phyloP scores from a whole-genome alignment of 2,888 invertebrate genomes.

The Liopterus haemorrhoidalis region DNA sequence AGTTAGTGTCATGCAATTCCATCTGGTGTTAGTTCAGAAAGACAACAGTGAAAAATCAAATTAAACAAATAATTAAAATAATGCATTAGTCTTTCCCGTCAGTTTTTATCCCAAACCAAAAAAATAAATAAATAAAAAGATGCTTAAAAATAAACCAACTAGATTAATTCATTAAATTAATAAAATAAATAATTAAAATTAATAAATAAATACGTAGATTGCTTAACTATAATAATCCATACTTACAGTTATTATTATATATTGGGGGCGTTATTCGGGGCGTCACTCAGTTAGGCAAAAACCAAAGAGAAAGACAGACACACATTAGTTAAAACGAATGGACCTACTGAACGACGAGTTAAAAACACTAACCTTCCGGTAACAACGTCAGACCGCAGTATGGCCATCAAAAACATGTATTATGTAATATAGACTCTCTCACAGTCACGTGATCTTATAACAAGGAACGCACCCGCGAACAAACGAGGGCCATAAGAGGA shows the following conservation, averaged over 20 bases:
- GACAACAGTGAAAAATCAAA: too few species aligned
- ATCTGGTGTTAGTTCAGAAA: too few species aligned
- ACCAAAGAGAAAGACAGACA: conserved; percentile 49
- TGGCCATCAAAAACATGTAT: conserved; percentile 12
- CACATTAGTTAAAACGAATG: conserved; percentile 36
- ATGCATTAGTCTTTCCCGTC: conserved; percentile 45
- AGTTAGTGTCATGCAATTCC: too few species aligned
- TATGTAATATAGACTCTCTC: too few species aligned
- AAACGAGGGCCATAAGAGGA: too few species aligned
- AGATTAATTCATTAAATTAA: conserved; percentile 6
- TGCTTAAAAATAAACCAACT: conserved; percentile 33
- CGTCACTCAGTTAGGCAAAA: conserved; percentile 50
- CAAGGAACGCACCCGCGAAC: too few species aligned
- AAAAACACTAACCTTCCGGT: conserved; percentile 17
- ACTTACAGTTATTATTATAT: conserved; percentile 43
- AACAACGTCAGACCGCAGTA: conserved; percentile 19
- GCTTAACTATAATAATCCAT: conserved; percentile 34
- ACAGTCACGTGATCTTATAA: too few species aligned
- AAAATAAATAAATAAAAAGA: conserved; percentile 32
- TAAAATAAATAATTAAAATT: conserved; percentile 9
- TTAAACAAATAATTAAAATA: conserved; percentile 28
- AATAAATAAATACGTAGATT: conserved; percentile 18
- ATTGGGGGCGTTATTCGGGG: conserved; percentile 40
- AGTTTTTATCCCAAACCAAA: conserved; percentile 43
- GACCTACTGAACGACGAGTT: conserved; percentile 4